Base-by-base conservation (phyloP, 2,113 vertebrate genomes). In the Benthochromis sp. region DNA sequence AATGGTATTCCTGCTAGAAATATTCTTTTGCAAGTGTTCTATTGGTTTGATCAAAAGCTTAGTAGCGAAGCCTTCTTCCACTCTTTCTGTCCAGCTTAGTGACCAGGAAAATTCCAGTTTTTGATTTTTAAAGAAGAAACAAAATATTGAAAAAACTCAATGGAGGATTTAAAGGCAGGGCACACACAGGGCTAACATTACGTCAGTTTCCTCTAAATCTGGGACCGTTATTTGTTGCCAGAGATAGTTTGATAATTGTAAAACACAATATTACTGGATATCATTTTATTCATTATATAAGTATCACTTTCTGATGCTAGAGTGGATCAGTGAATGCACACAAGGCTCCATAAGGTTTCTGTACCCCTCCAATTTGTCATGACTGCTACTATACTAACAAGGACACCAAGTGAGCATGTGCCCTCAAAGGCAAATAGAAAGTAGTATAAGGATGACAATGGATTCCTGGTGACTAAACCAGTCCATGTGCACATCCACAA, bases 1-100 rank as follows among this genome's bases (percentile, higher is more conserved):
- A 82, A 88, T 53, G 24, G 84, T 55, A 83, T 38, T 83, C 17
- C 86, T 53, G 50, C 53, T 57, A 34, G 80, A 21, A 86, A 43
- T 12, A 21, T 21, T 86, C 8, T 71, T 88, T 76, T 50, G n/a
- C 83, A 31, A 29, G 29, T 7, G 84, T 63, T 86, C 81, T 61
- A 53, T 52, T 57, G 43, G 69, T 47, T 24, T 71, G 86, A 93
- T 89, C 89, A 91, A 85, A 88, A 69, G 85, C 53, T 91, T 82
- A 90, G 69, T 52, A 84, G 73, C 40, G 88, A 87, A 91, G 59
- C 31, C 83, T 86, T 29, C n/a, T 86, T 88, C 89, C 87, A 69
- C 89, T 82, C 73, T 40, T 78, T 84, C 16, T 7, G 59, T 85
- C 78, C 57, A 24, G 2, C 24, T 86, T 50, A 14, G 21, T 87